phyloP scores from a whole-genome alignment of 2,888 invertebrate species.

The Drosophila imparisetae region DNA sequence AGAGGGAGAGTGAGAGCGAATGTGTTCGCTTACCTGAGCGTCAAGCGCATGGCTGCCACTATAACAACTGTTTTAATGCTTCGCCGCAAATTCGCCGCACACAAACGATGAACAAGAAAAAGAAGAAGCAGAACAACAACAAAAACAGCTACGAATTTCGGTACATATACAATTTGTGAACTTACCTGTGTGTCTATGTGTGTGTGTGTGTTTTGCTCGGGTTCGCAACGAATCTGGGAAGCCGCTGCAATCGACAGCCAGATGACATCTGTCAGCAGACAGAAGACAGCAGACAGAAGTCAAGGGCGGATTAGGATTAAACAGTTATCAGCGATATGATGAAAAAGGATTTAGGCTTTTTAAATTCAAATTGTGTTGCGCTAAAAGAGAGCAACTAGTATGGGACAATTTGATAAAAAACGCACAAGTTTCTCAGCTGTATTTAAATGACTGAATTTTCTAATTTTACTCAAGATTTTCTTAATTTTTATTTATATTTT shows the following conservation, averaged over 20 bases:
- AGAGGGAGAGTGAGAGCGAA: conserved; percentile 20
- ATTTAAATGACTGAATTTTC: not conserved
- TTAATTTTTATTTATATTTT: not conserved
- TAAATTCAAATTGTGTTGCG: not conserved
- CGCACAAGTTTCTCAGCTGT: not conserved
- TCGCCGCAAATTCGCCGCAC: conserved; percentile 65
- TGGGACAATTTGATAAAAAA: not conserved
- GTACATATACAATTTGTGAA: conserved; percentile 40
- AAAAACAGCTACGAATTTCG: conserved; percentile 54
- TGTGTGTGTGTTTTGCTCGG: conserved; percentile 6
- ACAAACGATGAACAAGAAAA: conserved; percentile 6
- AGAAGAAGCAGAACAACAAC: conserved; percentile 30
- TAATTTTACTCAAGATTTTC: not conserved
- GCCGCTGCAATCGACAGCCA: conserved; percentile 37
- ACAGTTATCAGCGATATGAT: conserved; percentile 30
- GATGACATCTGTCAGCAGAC: conserved; percentile 33
- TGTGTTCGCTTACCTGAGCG: conserved; percentile 58
- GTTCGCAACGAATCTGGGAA: conserved; percentile 51
- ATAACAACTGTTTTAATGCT: conserved; percentile 50
- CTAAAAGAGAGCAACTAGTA: not conserved
- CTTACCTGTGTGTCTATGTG: conserved; percentile 39
- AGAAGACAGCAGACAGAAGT: conserved; percentile 20
- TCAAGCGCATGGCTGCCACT: conserved; percentile 24
- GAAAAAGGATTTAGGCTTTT: conserved; percentile 1
- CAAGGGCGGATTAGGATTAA: conserved; percentile 45